Percentiles rank a stretch among this genome's conserved stretches.
Evolutionary conservation across 2,888 invertebrate genomes (phyloP).

Genomic region (Automeris io): DNA sequence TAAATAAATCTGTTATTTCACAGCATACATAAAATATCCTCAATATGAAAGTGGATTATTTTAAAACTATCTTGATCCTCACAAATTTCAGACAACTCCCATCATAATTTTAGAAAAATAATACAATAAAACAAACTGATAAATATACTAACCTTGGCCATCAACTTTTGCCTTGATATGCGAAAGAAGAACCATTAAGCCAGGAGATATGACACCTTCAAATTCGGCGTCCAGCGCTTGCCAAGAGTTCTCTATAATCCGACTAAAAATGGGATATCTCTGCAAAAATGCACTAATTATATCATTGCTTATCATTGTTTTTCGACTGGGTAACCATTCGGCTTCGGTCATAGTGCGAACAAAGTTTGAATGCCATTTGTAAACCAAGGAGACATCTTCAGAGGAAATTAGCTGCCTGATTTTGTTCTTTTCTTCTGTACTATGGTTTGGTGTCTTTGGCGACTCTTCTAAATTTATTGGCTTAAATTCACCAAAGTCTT

Average conservation of each 20-base stretch:
- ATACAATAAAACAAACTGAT: not conserved
- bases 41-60: too few relatives aligned
- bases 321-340: constrained; percentile 77
- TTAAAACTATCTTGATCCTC: too few relatives aligned
- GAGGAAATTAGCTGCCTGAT: constrained; percentile 49
- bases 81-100: too few relatives aligned
- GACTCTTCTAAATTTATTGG: constrained; percentile 65
- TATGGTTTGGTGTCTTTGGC: constrained; percentile 38
- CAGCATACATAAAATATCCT: too few relatives aligned
- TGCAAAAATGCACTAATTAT: constrained; percentile 69
- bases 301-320: constrained; percentile 57
- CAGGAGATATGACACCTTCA: constrained; percentile 73
- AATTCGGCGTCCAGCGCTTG: constrained; percentile 71
- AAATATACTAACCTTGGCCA: constrained; percentile 43
- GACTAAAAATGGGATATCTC: constrained; percentile 77
- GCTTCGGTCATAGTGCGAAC: constrained; percentile 75
- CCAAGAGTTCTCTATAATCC: constrained; percentile 69
- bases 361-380: constrained; percentile 78
- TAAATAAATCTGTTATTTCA: too few relatives aligned
- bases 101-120: too few relatives aligned
- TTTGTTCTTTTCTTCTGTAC: constrained; percentile 32
- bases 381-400: constrained; percentile 78
- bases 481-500: constrained; percentile 84
- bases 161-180: constrained; percentile 69
- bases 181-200: constrained; percentile 76